Base-by-base conservation (phyloP, 2,888 invertebrate species). In the Plebejus argus region DNA sequence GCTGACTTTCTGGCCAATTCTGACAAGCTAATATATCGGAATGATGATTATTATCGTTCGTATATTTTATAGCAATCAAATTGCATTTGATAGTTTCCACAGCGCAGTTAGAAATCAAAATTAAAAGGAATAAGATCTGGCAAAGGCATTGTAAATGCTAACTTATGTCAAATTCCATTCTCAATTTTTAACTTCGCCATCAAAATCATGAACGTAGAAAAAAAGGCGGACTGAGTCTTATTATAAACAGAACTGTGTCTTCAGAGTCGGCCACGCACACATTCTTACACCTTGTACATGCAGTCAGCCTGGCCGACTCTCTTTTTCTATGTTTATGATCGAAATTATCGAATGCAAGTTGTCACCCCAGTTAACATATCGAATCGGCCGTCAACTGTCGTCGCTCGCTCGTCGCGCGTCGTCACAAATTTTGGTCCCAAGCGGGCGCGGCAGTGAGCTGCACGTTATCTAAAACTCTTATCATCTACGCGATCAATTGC, bases 401-500 rank as follows among this genome's bases (percentile, higher is more conserved):
- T 53, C 74, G 53, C 28, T 49, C 74, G 71, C 71, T 35, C 39
- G 45, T 74, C 74, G 74, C 74, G 49, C 10, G 45, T 23, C 45
- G 23, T 28, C 85, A 84, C 84, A 86, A 91, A 90, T 89, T 90
- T 93, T 93, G 93, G 93, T 93, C 93, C 93, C 93, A 85, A 81
- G 83, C 84, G 86, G 85, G 84, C 82, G 81, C 82, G 81, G 80
- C 82, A 78, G 82, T 78, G 72, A 81, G 81, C 80, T 79, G 80
- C 82, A 85, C 71, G 56, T 53, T 85, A 84, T 86, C 88, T 87
- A 87, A 33, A 89, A 90, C 89, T 86, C 90, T 90, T 90, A 90
- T 80, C 80, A 83, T 85, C 82, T 84, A 84, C 84, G 88, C 86
- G 89, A 87, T 87, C 88, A 88, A 87, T 86, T 78, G 66, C 76